A percentile compares a stretch with the other conserved stretches of the same genome.
phyloP scores from a whole-genome alignment of 2,797 vertebrate species.

The Syngnathus rostellatus region DNA sequence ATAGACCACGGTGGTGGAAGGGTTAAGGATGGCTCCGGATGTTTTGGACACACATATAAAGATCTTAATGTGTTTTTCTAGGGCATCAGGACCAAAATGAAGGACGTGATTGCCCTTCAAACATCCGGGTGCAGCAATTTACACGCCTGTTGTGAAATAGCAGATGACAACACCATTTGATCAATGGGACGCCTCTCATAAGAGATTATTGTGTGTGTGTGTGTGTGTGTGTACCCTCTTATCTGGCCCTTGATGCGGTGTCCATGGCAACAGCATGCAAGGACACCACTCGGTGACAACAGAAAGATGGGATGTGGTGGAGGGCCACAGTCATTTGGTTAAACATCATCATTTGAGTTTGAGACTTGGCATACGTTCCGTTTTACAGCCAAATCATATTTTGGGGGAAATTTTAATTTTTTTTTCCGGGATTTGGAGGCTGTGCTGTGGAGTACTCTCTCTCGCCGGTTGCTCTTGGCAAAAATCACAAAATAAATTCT shows the following conservation, averaged over 20 bases:
- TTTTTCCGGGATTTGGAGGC: not conserved
- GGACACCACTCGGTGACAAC: conserved; percentile 24
- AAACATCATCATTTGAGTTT: not conserved
- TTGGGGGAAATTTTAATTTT: not conserved
- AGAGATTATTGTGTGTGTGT: conserved; percentile 50
- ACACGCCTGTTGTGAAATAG: conserved; percentile 40
- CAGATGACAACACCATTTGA: conserved; percentile 55
- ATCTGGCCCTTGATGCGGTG: conserved; percentile 64
- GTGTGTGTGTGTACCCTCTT: conserved; percentile 56
- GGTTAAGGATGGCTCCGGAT: too few species aligned
- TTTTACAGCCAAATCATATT: not conserved
- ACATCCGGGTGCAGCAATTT: conserved; percentile 43
- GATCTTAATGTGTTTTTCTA: conserved; percentile 8
- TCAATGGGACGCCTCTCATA: conserved; percentile 53
- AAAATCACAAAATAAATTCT: too few species aligned
- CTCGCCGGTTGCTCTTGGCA: too few species aligned
- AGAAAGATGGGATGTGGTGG: not conserved
- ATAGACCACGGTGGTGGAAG: not conserved
- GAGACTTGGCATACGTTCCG: not conserved
- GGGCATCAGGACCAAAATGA: conserved; percentile 10
- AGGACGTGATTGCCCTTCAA: conserved; percentile 30
- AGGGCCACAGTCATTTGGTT: not conserved
- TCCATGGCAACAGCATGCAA: conserved; percentile 58
- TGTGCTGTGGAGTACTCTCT: too few species aligned
- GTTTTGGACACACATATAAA: not conserved